Evolutionary conservation across 2,113 vertebrate species (phyloP).

Genomic region (Theristicus caerulescens): DNA sequence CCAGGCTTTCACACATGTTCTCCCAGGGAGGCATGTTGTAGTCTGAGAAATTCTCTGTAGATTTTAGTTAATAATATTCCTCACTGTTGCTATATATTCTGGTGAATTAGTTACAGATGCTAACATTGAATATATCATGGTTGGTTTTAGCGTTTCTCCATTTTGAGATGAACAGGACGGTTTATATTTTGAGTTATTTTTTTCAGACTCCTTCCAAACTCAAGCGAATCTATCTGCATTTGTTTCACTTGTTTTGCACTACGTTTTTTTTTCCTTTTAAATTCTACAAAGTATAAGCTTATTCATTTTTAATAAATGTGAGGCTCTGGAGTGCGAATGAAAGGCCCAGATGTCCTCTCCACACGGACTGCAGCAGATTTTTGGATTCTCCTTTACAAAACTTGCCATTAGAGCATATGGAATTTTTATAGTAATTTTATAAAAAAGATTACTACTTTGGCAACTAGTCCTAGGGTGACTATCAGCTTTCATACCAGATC

Average conservation of each 20-base stretch:
- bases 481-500: neutral
- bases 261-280: neutral
- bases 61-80: neutral
- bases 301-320: neutral
- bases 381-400: neutral
- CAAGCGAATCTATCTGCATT: neutral
- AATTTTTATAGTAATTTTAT: neutral
- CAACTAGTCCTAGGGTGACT: neutral
- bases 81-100: neutral
- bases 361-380: neutral
- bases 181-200: neutral
- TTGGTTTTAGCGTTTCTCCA: neutral
- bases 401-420: neutral
- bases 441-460: neutral
- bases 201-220: neutral
- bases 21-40: neutral
- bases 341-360: neutral
- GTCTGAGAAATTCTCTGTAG: neutral
- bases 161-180: neutral
- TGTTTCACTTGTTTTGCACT: neutral
- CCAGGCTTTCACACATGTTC: neutral
- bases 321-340: neutral
- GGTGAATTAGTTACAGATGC: neutral
- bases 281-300: neutral
- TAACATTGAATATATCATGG: neutral